Evolutionary conservation across 2,113 vertebrate genomes (phyloP), one percentile per base, ranked within the genome.

Genomic region (Thymallus thymallus): DNA sequence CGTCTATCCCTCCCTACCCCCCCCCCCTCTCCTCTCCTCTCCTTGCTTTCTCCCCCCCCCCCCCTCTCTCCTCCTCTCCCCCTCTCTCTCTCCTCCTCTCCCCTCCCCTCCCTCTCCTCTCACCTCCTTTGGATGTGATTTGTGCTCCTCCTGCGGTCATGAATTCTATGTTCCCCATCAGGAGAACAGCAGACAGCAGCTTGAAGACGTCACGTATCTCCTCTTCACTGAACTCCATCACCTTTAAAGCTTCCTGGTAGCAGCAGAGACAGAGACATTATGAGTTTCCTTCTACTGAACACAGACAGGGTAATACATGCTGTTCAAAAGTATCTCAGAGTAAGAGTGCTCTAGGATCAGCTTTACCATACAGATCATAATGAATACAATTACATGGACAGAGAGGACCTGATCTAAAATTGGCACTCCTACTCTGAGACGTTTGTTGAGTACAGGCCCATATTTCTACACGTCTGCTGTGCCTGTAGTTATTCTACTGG

Each of bases 101-200:
- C 2, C 1, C 32, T 7, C 14, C 16, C 2, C n/a, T 7, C 18
- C 16, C 4, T 24, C 10, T 18, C 20, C 4, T 32, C 68, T 16
- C 84, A 95, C 96, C 96, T 4, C 90, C 94, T 91, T 97, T 97
- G 0, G 93, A 95, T 56, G 95, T 95, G 80, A 96, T 83, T 80
- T 97, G 95, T 73, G 96, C 96, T 22, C 96, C 96, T 0, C 95
- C 96, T 9, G 96, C 95, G 1, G 95, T 97, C 95, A 97, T 96
- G 85, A 97, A 97, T 69, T 96, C 95, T 65, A 96, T 85, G 0
- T 97, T 96, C 76, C 96, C 96, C 88, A 97, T 90, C 85, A 95
- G 95, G 72, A 97, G 92, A 2, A 95, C 95, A 12, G 94, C 95
- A 71, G 96, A 96, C 72, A 97, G 92, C 80, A 97, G 87, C 85